Evolutionary conservation across 1,140 invertebrate genomes (phyloP), one percentile per base, ranked within the genome.

Genomic region (Drosophila sproati): DNA sequence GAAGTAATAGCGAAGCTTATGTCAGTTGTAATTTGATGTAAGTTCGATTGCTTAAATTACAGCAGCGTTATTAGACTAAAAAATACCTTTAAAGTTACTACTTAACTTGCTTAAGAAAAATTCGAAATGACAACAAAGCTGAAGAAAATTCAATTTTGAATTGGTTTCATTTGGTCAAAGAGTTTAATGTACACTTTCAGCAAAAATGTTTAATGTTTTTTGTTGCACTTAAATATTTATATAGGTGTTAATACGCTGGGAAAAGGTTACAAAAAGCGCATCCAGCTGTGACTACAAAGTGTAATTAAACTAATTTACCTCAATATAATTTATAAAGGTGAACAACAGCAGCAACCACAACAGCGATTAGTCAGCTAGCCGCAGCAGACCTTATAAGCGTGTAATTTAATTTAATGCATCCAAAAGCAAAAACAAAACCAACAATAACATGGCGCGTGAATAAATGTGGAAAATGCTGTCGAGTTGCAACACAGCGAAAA

Each of bases 361-460:
- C 71, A 61, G 48, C 64, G 59, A 68, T 74, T 74, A 69, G 56
- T 55, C 66, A 63, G 57, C 52, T 45, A 59, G 47, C 41, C 52
- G 70, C 57, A 70, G 43, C 20, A 73, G 59, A 60, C 55, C 73
- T 72, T 72, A 72, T 60, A 76, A 76, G 68, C 73, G 55, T 76
- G 61, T 76, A 76, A 76, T 76, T 76, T 72, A 72, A 76, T 76
- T 76, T 76, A 76, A 76, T 76, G 73, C 68, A 71, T 6, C 68
- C 73, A 73, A 70, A 35, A 69, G 51, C 57, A 67, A 41, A 20
- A 56, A 69, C 29, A 63, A 29, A 12, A 64, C 34, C 50, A 55
- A 43, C 39, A 45, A 32, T 12, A 32, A 51, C 35, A 59, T 50
- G 59, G 67, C 73, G 73, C 73, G 73, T 76, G 73, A 72, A 72